Conservation (phyloP, 2,888 invertebrate genomes). For the Cantharis flavilabris region DNA sequence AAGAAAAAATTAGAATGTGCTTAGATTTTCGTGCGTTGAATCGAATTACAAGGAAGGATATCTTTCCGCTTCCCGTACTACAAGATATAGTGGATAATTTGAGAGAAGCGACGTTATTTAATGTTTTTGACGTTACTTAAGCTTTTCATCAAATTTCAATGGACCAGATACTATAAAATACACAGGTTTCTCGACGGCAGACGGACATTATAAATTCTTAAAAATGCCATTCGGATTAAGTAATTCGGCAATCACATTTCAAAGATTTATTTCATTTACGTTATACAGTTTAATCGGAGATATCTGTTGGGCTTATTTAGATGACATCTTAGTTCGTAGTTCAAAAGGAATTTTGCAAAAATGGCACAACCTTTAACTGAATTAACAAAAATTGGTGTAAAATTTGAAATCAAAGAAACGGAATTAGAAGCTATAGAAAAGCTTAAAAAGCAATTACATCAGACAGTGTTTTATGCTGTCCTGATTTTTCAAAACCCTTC, state of each 20-base stretch:
- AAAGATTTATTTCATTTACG: constrained; percentile 8
- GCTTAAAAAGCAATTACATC: constrained; percentile 14
- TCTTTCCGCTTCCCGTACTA: no score
- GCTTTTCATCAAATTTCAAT: no score
- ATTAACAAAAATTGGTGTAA: constrained; percentile 30
- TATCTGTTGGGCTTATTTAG: constrained; percentile 8
- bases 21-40: no score
- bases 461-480: constrained; percentile 26
- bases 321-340: neutral
- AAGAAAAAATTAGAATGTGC: no score
- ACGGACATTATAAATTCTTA: no score
- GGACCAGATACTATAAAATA: no score
- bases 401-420: constrained; percentile 31
- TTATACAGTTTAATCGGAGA: constrained; percentile 1
- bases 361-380: constrained; percentile 38
- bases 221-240: neutral
- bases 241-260: constrained; percentile 9
- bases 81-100: no score
- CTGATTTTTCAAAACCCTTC: constrained; percentile 37
- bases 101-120: no score
- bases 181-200: no score
- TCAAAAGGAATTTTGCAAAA: constrained; percentile 29
- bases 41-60: no score
- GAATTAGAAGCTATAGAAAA: constrained; percentile 19
- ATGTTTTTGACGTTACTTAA: no score